Evolutionary conservation across 2,888 invertebrate species (phyloP), one percentile per base, ranked within the genome.

Genomic region (Rhamnusium bicolor): DNA sequence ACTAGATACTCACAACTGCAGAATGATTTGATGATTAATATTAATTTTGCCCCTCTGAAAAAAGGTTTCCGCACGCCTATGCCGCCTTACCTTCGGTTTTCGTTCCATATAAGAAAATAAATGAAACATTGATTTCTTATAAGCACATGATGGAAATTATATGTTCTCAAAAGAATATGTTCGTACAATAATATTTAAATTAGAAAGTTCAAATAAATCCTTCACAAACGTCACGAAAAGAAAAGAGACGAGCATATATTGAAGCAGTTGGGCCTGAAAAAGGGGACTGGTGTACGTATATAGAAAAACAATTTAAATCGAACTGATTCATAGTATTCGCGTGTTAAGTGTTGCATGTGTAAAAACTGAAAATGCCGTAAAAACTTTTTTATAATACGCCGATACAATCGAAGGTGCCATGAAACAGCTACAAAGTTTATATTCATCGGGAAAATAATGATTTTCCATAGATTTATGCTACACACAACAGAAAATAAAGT

Each of bases 321-420:
- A 78, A 79, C 78, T 77, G 80, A 80, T 77, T 75, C 73, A 75
- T 69, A 76, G 71, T 66, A 71, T 75, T 85, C 82, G 86, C 86
- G 85, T 85, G 85, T 82, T 81, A 75, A 79, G 81, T 83, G 80
- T 85, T 84, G 86, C 86, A 86, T 86, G 86, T 86, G 85, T 85
- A 86, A 86, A 86, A 78, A 78, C 78, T 78, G 78, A 77, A 75
- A 86, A 86, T 83, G 85, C 85, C 85, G 86, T 86, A 85, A 86
- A 84, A 85, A 84, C 83, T 80, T 81, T 84, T 85, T 85, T 85
- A 85, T 85, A 85, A 85, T 85, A 71, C 78, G 62, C 78, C 72
- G 78, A 78, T 78, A 78, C 73, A 85, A 86, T 86, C 85, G 84
- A 85, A 85, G 79, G 83, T 83, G 83, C 82, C 84, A 82, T 84